These are phyloP conservation scores for Bombus vancouverensis DNA, from an alignment of 1,140 invertebrate genomes.

Conservation along the genomic window DNA sequence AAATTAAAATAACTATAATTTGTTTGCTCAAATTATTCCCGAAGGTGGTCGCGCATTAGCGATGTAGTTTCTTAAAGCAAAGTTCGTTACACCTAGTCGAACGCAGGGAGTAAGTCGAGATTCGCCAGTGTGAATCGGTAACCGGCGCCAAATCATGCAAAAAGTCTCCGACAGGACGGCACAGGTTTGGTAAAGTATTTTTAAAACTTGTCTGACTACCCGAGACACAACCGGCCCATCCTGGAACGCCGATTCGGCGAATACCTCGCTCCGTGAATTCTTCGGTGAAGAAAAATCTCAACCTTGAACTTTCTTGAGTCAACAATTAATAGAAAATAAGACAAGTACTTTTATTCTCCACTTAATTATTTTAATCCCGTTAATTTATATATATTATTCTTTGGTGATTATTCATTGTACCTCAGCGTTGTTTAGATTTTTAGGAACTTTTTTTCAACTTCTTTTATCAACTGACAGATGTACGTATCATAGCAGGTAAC, in stretches of 20 bases:
- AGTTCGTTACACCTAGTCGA: constrained; percentile 35
- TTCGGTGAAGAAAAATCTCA: constrained; percentile 18
- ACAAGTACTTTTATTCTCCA: background rate
- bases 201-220: constrained; percentile 68
- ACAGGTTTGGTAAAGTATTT: constrained; percentile 67
- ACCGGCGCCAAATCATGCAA: constrained; percentile 69
- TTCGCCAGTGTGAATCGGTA: constrained; percentile 42
- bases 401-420: too few relatives aligned
- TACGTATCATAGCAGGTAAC: too few relatives aligned
- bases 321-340: background rate
- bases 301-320: background rate
- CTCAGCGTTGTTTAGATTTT: too few relatives aligned
- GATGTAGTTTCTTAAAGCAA: background rate
- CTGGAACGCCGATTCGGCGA: constrained; percentile 36
- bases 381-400: background rate
- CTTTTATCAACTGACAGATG: too few relatives aligned
- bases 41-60: background rate
- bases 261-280: background rate
- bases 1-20: background rate
- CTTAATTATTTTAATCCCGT: background rate
- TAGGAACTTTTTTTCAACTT: too few relatives aligned
- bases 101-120: constrained; percentile 27
- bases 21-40: background rate
- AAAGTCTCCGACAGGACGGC: constrained; percentile 55
- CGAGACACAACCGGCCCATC: constrained; percentile 26